Base-by-base conservation (phyloP, 1,140 invertebrate species). In the Aricia agestis region DNA sequence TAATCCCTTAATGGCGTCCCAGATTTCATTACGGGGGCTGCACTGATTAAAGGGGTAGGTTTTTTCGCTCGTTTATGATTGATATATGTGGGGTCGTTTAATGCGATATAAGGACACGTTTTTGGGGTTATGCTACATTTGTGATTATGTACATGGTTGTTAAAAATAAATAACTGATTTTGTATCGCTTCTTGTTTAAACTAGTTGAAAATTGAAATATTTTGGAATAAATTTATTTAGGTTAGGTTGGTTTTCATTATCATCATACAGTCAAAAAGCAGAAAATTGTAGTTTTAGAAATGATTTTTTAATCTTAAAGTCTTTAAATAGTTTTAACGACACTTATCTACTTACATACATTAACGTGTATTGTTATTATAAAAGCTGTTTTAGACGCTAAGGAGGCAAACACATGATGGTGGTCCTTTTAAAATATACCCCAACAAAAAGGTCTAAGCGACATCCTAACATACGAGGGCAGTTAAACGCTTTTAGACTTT, bases 1-100 rank as follows among this genome's bases (percentile, higher is more conserved):
- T 89, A 89, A 89, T 88, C 87, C 84, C 83, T 84, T 89, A 88
- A 89, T 89, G 87, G 85, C 82, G 78, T 78, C 78, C 82, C 84
- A 89, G 87, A 89, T 89, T 88, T 89, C 81, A 88, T 89, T 89
- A 89, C 81, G 72, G 77, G 83, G 86, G 80, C 78, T 73, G 77
- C 79, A 57, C 81, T 88, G 86, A 87, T 89, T 87, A 86, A 86
- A 87, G 83, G 87, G 86, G 86, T 82, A 82, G 80, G 79, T 78
- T 80, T 85, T 86, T 87, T 82, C 79, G 76, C 77, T 71, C 73
- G 63, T 78, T 77, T 75, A 81, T 76, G 77, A 69, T 74, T 70
- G 68, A 72, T 73, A 69, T 76, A 72, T 70, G 67, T 74, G 71
- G 71, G 58, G 32, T 18, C 13, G 18, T 13, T 61, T 69, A 36